Evolutionary conservation across 1,140 invertebrate species (phyloP), one percentile per base, ranked within the genome.

Genomic region (Diorhabda carinulata): DNA sequence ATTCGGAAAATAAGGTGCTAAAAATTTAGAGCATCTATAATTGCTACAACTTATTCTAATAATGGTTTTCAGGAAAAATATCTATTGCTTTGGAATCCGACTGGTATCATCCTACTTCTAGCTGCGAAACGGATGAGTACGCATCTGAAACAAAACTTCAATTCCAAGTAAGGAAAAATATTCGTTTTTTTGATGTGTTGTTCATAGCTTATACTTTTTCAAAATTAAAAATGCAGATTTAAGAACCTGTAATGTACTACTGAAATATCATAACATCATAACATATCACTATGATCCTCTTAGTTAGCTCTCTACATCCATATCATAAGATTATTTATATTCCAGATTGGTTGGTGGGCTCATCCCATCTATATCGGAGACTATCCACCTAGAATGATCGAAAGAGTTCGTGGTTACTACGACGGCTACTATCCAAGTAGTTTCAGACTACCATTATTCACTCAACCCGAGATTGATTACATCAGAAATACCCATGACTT

Each of bases 361-460:
- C 86, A 90, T 76, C 91, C 90, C 79, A 88, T 89, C 0, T 70
- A 52, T 9, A 9, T 42, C 6, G 66, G 66, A 40, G 45, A 68
- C n/a, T 68, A 58, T 44, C 66, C 66, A 40, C 8, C 61, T 61
- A 41, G 61, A 43, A 68, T 68, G 66, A 68, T 61, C 5, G 0
- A 57, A n/a, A 5, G 45, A 41, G 56, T 61, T 6, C 43, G 43
- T 10, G 25, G 43, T 9, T 45, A 47, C 6, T 60, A 59, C 25
- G 25, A 52, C 40, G 8, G 41, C 3, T 4, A 68, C 43, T 41
- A 43, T 10, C 9, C 7, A 4, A 5, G 2, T 2, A 3, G 7
- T 3, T 61, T 44, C 6, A 57, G 66, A 10, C 57, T 68, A 7
- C 66, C 66, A 25, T 3, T 25, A 41, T 68, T 68, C 44, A 61